A percentile compares a stretch with the other conserved stretches of the same genome.
phyloP scores from a whole-genome alignment of 1,140 invertebrate genomes.

The Manduca sexta region DNA sequence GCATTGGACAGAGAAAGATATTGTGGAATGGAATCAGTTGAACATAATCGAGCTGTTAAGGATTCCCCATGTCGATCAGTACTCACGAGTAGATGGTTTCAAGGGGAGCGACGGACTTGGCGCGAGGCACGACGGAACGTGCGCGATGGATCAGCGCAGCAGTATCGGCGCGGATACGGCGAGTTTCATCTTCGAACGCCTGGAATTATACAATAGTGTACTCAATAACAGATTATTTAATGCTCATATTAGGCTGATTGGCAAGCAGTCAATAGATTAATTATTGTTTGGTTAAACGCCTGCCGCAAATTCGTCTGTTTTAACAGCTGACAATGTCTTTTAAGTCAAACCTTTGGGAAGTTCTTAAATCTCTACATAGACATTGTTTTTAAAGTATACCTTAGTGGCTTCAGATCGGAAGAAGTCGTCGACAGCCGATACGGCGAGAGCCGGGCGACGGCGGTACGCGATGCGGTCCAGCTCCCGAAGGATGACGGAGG shows the following conservation, averaged over 20 bases:
- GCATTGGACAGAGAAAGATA: too few relatives aligned
- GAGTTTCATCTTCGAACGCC: conserved; percentile 87
- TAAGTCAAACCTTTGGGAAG: too few relatives aligned
- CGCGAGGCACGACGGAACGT: conserved; percentile 81
- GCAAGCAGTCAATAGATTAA: too few relatives aligned
- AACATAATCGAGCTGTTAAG: not conserved
- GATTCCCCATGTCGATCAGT: not conserved
- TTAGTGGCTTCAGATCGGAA: conserved; percentile 82
- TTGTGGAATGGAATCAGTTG: too few relatives aligned
- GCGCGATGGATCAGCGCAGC: conserved; percentile 81
- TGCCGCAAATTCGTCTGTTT: too few relatives aligned
- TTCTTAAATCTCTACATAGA: too few relatives aligned
- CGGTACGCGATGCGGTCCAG: conserved; percentile 82
- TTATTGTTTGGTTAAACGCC: too few relatives aligned
- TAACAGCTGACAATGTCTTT: too few relatives aligned
- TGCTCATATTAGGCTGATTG: too few relatives aligned
- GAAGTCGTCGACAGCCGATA: conserved; percentile 81
- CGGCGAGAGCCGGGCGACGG: conserved; percentile 76
- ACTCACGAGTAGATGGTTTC: conserved; percentile 66
- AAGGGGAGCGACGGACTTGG: conserved; percentile 73
- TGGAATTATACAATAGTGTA: too few relatives aligned
- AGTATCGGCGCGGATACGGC: conserved; percentile 83
- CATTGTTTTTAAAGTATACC: too few relatives aligned
- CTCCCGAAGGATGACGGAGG: conserved; percentile 81
- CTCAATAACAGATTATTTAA: too few relatives aligned